Evolutionary conservation across 2,888 invertebrate species (phyloP).

Genomic region (Balanococcus diminutus): DNA sequence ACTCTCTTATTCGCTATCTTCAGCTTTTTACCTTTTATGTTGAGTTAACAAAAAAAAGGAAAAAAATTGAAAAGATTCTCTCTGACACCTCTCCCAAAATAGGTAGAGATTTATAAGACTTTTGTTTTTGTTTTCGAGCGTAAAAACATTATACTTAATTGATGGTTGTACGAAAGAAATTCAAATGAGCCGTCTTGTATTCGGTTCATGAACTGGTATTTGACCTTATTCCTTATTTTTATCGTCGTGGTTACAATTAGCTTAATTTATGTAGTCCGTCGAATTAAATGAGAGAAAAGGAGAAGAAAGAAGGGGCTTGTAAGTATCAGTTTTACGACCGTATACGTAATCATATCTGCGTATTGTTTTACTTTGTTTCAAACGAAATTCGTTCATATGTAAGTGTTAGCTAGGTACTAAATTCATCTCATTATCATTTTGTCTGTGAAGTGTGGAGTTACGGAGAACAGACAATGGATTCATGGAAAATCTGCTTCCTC

Average conservation of each 20-base stretch:
- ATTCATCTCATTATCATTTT: not conserved
- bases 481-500: too few species aligned
- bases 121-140: not conserved
- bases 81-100: not conserved
- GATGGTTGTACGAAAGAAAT: not conserved
- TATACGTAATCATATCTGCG: not conserved
- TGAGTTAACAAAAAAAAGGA: not conserved
- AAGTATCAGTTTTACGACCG: not conserved
- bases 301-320: not conserved
- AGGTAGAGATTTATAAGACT: not conserved
- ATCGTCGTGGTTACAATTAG: not conserved
- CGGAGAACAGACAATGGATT: not conserved
- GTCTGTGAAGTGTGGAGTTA: not conserved
- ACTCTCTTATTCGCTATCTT: too few species aligned
- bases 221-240: constrained; percentile 12
- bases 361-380: not conserved
- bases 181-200: constrained; percentile 16
- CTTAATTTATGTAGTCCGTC: not conserved
- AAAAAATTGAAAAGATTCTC: not conserved
- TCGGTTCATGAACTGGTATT: constrained; percentile 19
- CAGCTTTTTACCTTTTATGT: too few species aligned
- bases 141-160: constrained; percentile 17
- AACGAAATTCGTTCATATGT: not conserved
- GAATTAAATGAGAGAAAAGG: not conserved
- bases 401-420: not conserved